phyloP scores from a whole-genome alignment of 1,140 invertebrate genomes.

The Papilio xuthus region DNA sequence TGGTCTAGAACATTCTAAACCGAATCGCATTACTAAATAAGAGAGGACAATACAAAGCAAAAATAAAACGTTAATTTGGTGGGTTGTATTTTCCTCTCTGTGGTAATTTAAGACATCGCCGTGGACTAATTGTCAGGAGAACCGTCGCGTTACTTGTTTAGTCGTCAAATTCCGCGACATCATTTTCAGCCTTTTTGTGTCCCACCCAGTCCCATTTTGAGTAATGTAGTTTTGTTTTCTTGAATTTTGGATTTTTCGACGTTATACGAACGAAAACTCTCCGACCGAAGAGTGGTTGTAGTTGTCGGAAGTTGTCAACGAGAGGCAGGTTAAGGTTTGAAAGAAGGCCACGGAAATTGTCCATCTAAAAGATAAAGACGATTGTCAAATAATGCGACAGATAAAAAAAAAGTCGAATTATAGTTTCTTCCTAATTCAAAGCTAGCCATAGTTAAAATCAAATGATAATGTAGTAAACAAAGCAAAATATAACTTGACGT shows the following conservation, averaged over 20 bases:
- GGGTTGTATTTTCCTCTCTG: constrained; percentile 29
- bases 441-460: not conserved
- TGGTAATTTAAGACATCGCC: constrained; percentile 17
- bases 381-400: not conserved
- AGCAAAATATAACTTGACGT: not conserved
- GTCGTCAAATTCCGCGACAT: constrained; percentile 75
- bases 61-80: constrained; percentile 25
- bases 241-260: constrained; percentile 81
- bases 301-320: constrained; percentile 83
- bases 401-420: not conserved
- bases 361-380: constrained; percentile 79
- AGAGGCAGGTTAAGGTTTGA: constrained; percentile 82
- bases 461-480: too few species aligned
- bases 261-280: constrained; percentile 84
- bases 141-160: constrained; percentile 46
- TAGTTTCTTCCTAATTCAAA: not conserved
- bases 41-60: constrained; percentile 32
- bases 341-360: constrained; percentile 84
- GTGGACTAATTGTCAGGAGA: constrained; percentile 21
- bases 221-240: constrained; percentile 82
- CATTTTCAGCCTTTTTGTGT: constrained; percentile 74
- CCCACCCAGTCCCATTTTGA: constrained; percentile 84
- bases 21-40: constrained; percentile 11
- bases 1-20: not conserved
- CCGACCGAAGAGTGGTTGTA: constrained; percentile 85